phyloP scores from a whole-genome alignment of 2,797 vertebrate species.

The Enteromius unitaeniatus region DNA sequence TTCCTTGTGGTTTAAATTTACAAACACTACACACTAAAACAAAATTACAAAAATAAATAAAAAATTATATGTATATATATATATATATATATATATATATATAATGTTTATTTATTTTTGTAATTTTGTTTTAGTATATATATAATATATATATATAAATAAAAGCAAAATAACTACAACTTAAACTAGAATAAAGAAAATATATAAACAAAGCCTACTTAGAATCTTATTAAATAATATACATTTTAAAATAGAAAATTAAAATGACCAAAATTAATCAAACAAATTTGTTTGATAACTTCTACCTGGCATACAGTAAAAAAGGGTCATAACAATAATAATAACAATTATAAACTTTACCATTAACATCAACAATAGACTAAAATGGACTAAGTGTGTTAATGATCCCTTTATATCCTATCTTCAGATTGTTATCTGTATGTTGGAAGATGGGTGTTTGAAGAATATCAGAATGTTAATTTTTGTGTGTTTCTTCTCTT shows the following conservation, averaged over 20 bases:
- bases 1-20: background rate
- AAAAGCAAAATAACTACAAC: background rate
- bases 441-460: background rate
- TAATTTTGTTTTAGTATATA: too few species aligned
- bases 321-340: background rate
- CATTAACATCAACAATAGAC: background rate
- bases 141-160: too few species aligned
- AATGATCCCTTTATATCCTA: background rate
- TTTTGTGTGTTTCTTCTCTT: slow-evolving; percentile 27
- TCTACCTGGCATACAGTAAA: background rate
- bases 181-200: background rate
- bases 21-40: background rate
- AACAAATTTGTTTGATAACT: too few species aligned
- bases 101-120: too few species aligned
- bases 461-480: slow-evolving; percentile 11
- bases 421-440: background rate
- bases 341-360: background rate
- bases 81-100: too few species aligned
- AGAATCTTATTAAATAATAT: too few species aligned
- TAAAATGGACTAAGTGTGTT: background rate
- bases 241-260: too few species aligned
- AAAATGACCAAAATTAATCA: too few species aligned
- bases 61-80: too few species aligned
- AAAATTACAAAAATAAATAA: background rate
- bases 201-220: background rate